Conservation (phyloP, 2,113 vertebrate species). For the Eretmochelys imbricata region DNA sequence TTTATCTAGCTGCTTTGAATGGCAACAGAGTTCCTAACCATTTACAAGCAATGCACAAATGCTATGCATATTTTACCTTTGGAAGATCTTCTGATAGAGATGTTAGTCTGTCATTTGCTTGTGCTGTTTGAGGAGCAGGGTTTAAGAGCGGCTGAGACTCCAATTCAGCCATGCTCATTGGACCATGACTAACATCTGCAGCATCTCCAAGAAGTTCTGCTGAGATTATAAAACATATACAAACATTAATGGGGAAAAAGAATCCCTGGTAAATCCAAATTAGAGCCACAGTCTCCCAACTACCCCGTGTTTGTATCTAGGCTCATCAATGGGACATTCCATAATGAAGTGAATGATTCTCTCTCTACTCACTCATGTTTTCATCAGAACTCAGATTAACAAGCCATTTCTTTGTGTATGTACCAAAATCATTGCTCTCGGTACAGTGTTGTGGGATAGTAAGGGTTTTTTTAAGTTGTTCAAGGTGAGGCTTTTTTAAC, state of each 20-base stretch:
- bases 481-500: not conserved
- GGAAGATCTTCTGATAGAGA: slow-evolving; percentile 28
- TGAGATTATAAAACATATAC: slow-evolving; percentile 20
- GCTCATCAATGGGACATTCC: not conserved
- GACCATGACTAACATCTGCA: slow-evolving; percentile 63
- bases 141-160: slow-evolving; percentile 40
- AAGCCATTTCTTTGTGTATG: not conserved
- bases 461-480: not conserved
- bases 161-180: slow-evolving; percentile 78
- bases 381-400: not conserved
- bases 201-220: slow-evolving; percentile 59
- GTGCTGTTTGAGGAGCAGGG: slow-evolving; percentile 15
- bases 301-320: not conserved
- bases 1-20: not conserved
- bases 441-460: not conserved
- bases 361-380: not conserved
- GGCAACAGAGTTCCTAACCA: not conserved
- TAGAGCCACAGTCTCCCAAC: not conserved
- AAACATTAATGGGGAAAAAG: not conserved
- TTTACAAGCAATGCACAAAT: not conserved
- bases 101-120: slow-evolving; percentile 15
- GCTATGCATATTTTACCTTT: slow-evolving; percentile 73
- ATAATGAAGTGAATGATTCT: not conserved
- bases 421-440: not conserved
- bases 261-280: not conserved